Evolutionary conservation across 2,888 invertebrate species (phyloP), one percentile per base, ranked within the genome.

Genomic region (Entomobrya proxima): DNA sequence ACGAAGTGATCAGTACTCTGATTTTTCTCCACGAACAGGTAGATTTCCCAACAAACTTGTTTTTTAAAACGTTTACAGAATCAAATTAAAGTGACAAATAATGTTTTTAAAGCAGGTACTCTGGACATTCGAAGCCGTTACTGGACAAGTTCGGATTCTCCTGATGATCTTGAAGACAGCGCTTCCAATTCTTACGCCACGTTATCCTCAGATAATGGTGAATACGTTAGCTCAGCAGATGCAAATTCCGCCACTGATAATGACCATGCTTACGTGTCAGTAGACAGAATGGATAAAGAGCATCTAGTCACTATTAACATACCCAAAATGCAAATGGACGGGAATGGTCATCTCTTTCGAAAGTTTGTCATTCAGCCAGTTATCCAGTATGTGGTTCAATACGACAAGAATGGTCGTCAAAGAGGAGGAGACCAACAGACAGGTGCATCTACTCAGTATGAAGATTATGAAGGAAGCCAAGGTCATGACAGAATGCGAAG

Each of bases 331-430:
- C 24, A 32, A 4, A 61, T 58, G 44, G 61, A 77, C 24, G n/a
- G 44, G 1, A 15, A 21, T 6, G 24, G 40, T 69, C 35, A 35
- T 37, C 13, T 69, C 6, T 44, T 76, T n/a, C 58, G 61, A 21
- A 77, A 77, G 18, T 77, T 77, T 47, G 64, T 77, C 1, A 24
- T 77, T 13, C 77, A 77, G 13, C 77, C 77, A 15, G 77, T 77
- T 3, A 77, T 77, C n/a, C 77, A 77, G 18, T 77, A 77, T 61
- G 77, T 77, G 11, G 77, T 77, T 44, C 77, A 77, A 18, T 77
- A 77, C 27, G 64, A 77, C 44, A 77, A 77, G 44, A 27, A 44
- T 27, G 9, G 15, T 1, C 35, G 7, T 32, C 7, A 40, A 11
- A 11, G 7, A 9, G 40, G 11, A 9, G 9, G 32, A 32, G 40